Conservation (phyloP, 2,797 vertebrate species). For the Rhadinocentrus ornatus region DNA sequence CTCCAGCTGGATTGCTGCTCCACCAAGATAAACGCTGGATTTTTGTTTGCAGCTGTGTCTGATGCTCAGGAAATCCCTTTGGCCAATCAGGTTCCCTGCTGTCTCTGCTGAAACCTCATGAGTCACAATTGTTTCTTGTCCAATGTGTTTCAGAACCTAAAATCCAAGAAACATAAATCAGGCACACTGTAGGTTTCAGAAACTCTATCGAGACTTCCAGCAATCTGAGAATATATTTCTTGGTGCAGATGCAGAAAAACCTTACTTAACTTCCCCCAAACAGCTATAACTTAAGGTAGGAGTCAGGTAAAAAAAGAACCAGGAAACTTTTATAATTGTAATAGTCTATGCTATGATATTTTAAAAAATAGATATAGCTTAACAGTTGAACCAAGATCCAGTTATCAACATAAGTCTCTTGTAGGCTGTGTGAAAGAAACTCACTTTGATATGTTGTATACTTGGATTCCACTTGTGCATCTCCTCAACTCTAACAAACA, state of each 20-base stretch:
- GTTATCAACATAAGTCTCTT: neutral
- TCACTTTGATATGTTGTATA: conserved; percentile 82
- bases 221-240: neutral
- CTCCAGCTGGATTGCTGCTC: conserved; percentile 76
- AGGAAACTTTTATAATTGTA: neutral
- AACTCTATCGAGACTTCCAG: neutral
- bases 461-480: conserved; percentile 87
- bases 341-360: neutral
- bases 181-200: neutral
- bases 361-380: neutral
- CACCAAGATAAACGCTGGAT: conserved; percentile 79
- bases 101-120: conserved; percentile 82
- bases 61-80: conserved; percentile 86
- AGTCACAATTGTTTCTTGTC: conserved; percentile 81
- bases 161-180: neutral
- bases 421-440: conserved; percentile 9
- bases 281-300: neutral
- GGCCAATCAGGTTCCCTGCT: conserved; percentile 83
- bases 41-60: conserved; percentile 77
- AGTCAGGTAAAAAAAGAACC: no score
- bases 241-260: neutral
- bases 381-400: neutral
- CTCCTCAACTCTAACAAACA: conserved; percentile 84
- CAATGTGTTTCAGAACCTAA: conserved; percentile 82
- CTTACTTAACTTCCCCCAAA: neutral